These are phyloP conservation scores for Lobophora halterata DNA, from an alignment of 2,888 invertebrate species.

Conservation along the genomic window DNA sequence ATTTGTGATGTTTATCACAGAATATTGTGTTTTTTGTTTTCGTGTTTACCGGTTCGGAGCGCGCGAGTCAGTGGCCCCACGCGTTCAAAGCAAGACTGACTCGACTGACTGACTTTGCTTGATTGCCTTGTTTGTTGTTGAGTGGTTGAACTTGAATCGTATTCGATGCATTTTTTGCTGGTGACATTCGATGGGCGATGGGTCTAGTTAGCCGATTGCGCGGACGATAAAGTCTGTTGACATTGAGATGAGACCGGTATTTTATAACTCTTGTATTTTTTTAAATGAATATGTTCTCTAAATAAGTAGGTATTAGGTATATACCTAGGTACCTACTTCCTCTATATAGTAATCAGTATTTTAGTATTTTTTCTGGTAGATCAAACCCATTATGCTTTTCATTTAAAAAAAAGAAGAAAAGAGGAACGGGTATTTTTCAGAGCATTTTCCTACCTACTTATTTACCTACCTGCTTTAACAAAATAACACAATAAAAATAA, in stretches of 20 bases:
- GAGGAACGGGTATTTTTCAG: too few species aligned
- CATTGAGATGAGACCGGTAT: too few species aligned
- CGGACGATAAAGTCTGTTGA: slow-evolving; percentile 4
- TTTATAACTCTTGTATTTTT: too few species aligned
- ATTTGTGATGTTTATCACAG: slow-evolving; percentile 6
- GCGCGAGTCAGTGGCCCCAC: not conserved
- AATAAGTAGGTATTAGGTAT: too few species aligned
- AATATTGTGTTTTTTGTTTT: slow-evolving; percentile 3
- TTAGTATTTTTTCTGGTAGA: too few species aligned
- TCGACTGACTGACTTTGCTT: slow-evolving; percentile 7
- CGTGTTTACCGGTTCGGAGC: not conserved
- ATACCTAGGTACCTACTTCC: too few species aligned
- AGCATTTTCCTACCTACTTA: too few species aligned
- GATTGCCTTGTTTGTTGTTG: not conserved
- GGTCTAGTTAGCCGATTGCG: slow-evolving; percentile 16
- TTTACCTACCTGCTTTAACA: too few species aligned
- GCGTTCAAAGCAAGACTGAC: slow-evolving; percentile 11
- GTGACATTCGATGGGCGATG: slow-evolving; percentile 13
- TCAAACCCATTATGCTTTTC: too few species aligned
- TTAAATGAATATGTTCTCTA: too few species aligned
- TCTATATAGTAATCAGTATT: not conserved
- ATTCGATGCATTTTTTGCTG: slow-evolving; percentile 29
- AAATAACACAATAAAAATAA: too few species aligned
- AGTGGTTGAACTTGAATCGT: slow-evolving; percentile 23
- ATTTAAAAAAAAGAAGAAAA: too few species aligned